Conservation (phyloP, 64 coral and sea anemone species). For the Montipora capricornis region DNA sequence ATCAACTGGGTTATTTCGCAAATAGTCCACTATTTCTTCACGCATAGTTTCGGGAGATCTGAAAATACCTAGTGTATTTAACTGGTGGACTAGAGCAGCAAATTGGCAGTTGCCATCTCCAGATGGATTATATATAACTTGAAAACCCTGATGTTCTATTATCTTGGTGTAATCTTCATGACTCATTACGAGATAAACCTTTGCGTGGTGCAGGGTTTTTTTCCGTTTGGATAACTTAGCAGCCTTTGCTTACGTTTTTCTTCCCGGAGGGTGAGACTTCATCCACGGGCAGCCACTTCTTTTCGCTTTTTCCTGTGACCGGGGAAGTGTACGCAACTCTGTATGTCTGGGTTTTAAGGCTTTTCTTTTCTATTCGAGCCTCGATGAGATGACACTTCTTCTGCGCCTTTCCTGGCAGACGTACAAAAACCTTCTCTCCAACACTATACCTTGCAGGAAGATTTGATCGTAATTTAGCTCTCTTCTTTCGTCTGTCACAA, state of each 20-base stretch:
- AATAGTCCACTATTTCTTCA: neutral
- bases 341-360: neutral
- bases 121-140: constrained; percentile 11
- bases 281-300: neutral
- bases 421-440: neutral
- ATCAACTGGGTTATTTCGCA: neutral
- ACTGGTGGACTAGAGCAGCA: neutral
- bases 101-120: constrained; percentile 23
- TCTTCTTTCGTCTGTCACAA: constrained; percentile 13
- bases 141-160: constrained; percentile 22
- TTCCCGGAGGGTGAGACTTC: constrained; percentile 13
- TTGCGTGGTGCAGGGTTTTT: neutral
- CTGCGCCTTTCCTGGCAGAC: neutral
- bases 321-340: constrained; percentile 17
- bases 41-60: neutral
- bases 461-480: neutral
- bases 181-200: neutral
- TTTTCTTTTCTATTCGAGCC: neutral
- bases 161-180: neutral
- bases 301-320: neutral
- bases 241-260: constrained; percentile 22
- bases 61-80: neutral
- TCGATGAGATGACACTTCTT: neutral
- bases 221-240: neutral
- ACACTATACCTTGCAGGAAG: neutral